Percentiles rank a stretch among this genome's conserved stretches.
Evolutionary conservation across 30 jellyfish, hydroid and myxozoan species (phyloP).

Genomic region (Calvadosia cruxmelitensis): DNA sequence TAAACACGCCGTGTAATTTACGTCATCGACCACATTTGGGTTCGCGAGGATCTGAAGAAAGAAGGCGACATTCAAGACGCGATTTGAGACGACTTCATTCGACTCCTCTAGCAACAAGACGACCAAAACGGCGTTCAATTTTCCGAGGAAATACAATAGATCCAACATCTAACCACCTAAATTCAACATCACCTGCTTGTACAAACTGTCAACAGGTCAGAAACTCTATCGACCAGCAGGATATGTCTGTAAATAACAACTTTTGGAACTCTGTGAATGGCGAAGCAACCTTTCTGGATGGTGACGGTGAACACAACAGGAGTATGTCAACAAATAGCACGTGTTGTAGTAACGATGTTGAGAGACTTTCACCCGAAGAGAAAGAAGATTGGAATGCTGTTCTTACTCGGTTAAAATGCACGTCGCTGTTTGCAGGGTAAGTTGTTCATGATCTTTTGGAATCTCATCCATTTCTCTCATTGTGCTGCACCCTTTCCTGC

Average conservation of each 20-base stretch:
- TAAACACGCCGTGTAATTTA: background rate
- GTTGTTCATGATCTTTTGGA: background rate
- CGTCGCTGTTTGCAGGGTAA: slow-evolving; percentile 66
- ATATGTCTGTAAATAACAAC: background rate
- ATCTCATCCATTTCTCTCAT: background rate
- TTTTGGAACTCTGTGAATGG: background rate
- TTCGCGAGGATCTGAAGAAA: background rate
- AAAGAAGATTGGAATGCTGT: slow-evolving; percentile 65
- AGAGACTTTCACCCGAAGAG: slow-evolving; percentile 10
- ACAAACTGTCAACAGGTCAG: no score
- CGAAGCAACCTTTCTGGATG: background rate
- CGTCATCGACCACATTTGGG: background rate
- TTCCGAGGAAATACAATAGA: background rate
- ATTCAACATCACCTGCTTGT: background rate
- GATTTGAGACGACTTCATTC: background rate
- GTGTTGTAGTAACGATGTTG: background rate
- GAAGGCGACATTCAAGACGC: background rate
- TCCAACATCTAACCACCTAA: background rate
- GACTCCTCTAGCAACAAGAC: background rate
- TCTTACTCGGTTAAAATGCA: slow-evolving; percentile 54
- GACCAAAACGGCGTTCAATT: background rate
- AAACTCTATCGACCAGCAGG: background rate
- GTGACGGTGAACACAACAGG: background rate
- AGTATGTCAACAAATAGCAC: no score
- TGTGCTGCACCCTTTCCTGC: background rate